Evolutionary conservation across 1,140 invertebrate species (phyloP), one percentile per base, ranked within the genome.

Genomic region (Bombus polaris): DNA sequence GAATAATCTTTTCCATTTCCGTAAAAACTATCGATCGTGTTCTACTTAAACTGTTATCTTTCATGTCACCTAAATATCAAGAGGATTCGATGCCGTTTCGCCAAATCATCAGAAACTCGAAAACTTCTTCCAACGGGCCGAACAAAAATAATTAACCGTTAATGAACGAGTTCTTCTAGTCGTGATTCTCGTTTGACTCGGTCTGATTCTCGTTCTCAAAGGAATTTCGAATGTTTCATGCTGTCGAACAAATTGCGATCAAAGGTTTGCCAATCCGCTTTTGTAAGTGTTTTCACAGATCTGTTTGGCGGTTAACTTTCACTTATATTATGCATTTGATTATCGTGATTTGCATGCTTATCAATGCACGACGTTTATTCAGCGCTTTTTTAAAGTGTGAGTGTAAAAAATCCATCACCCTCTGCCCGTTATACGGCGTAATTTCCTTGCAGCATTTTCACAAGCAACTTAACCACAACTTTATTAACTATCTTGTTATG

Each of bases 71-170:
- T 73, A 65, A 62, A 65, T 85, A 59, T 65, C 42, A 42, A 81
- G 84, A 53, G 47, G 71, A n/a, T 37, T 75, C 35, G 22, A n/a
- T 47, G 22, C 18, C 75, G 75, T 86, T 77, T 66, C 76, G 65
- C 79, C 35, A 35, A 62, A 83, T 89, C 32, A 83, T 74, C n/a
- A 28, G 28, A 3, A 84, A 28, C 65, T 66, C 42, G 47, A 44
- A 35, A 83, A 66, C 66, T 79, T 75, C 32, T 92, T 87, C 81
- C 92, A 91, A 89, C 91, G 86, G 90, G 79, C 81, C 81, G 92
- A 91, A 89, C 87, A 87, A 93, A 93, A 93, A 93, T 94, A 94
- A 94, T 94, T 94, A 92, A 92, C 89, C 87, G 84, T 86, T 93
- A 93, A 94, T 93, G 90, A 94, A 94, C 79, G 89, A 83, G 77